A percentile compares a stretch with the other conserved stretches of the same genome.
Evolutionary conservation across 1,140 invertebrate species (phyloP).

Genomic region (Nixonia krombeini): DNA sequence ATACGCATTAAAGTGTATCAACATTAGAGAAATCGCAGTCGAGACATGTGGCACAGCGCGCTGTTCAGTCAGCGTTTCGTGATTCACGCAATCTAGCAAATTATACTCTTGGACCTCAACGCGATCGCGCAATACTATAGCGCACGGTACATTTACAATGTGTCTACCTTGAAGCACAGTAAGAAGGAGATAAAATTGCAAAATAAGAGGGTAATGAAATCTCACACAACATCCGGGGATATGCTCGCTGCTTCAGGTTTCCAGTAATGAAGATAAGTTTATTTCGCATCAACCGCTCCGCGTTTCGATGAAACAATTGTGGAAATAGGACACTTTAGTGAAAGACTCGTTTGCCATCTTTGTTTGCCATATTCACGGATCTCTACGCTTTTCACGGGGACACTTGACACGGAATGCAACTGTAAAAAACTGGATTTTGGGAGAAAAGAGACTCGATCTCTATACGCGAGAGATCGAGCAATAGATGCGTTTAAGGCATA

Average conservation of each 20-base stretch:
- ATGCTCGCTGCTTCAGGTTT: neutral
- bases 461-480: no score
- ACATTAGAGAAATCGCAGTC: constrained; percentile 40
- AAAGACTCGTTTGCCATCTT: no score
- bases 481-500: no score
- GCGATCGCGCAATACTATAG: constrained; percentile 33
- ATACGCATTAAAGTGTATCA: constrained; percentile 46
- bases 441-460: no score
- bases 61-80: constrained; percentile 33
- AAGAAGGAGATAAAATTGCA: constrained; percentile 26
- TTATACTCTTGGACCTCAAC: constrained; percentile 43
- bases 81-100: constrained; percentile 50
- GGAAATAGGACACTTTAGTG: neutral
- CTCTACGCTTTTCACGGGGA: no score
- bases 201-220: constrained; percentile 6
- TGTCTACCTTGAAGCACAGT: constrained; percentile 9
- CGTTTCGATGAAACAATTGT: constrained; percentile 7
- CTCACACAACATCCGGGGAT: constrained; percentile 13
- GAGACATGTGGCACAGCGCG: constrained; percentile 17
- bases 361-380: no score
- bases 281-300: neutral
- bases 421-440: no score
- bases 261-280: constrained; percentile 2
- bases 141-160: constrained; percentile 20
- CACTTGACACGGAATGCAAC: no score